Evolutionary conservation across 2,888 invertebrate genomes (phyloP), one percentile per base, ranked within the genome.

Genomic region (Hydraecia micacea): DNA sequence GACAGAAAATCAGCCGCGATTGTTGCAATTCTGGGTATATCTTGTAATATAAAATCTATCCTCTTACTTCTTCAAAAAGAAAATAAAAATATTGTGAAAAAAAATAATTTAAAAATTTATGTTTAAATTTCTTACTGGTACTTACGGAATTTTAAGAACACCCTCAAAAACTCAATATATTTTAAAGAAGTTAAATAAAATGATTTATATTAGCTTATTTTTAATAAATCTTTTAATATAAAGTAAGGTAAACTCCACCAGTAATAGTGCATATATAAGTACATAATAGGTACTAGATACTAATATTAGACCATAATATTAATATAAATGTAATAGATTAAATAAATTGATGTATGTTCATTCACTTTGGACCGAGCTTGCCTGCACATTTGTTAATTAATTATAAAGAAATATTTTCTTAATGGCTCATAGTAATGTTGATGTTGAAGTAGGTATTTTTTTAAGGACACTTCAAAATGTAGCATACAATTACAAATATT

Each of bases 381-480:
- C 91, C 90, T 92, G 93, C 93, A 93, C 93, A 92, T 91, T 95
- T 95, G 94, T 95, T 95, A 90, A 92, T 92, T 95, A 95, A 93
- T 95, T 94, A 83, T 94, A 93, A 94, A 93, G 73, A 92, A 93
- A 91, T 95, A 94, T 95, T 95, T 94, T 94, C 93, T 88, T 94
- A 95, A 91, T 91, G 91, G 87, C 88, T 92, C 91, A 90, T 92
- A 92, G 91, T 82, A 83, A 91, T 91, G 91, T 92, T 90, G 83
- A 90, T 88, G 89, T 89, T 90, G 79, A 85, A 81, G 71, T 87
- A 91, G 81, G 89, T 93, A 93, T 92, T 91, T 90, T 94, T 93
- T 91, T 91, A 92, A 92, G 86, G 88, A 90, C 91, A 92, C 89
- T 85, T 85, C 80, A 72, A 74, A 89, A 86, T 89, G 81, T 86